phyloP scores from a whole-genome alignment of 2,888 invertebrate species.

The Glaucopsyche alexis region DNA sequence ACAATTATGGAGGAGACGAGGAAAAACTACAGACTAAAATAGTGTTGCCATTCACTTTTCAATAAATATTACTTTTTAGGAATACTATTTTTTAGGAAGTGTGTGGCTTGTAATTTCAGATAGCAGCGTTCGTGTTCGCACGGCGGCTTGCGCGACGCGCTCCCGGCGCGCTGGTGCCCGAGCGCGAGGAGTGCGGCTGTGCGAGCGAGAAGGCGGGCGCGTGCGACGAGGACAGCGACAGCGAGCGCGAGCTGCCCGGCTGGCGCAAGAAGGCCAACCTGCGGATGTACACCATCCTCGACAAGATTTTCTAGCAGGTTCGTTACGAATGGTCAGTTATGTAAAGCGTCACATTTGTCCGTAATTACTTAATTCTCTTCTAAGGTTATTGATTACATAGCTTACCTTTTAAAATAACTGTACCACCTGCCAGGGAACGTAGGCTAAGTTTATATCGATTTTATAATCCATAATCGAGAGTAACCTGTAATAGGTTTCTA shows the following conservation, averaged over 20 bases:
- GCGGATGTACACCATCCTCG: slow-evolving; percentile 74
- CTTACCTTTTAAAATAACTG: no score
- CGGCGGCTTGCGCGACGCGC: slow-evolving; percentile 51
- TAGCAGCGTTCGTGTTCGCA: slow-evolving; percentile 66
- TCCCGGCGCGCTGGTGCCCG: slow-evolving; percentile 35
- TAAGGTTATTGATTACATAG: background rate
- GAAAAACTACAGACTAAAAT: no score
- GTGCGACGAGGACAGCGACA: slow-evolving; percentile 41
- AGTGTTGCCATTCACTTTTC: no score
- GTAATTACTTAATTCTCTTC: background rate
- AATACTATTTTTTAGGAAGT: background rate
- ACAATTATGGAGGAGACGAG: no score
- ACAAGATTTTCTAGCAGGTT: slow-evolving; percentile 78
- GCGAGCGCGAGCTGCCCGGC: slow-evolving; percentile 53
- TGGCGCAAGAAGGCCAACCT: slow-evolving; percentile 72
- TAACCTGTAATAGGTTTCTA: no score
- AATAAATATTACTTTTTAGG: no score
- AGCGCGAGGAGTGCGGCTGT: slow-evolving; percentile 39
- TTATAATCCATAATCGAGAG: no score
- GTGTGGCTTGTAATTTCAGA: slow-evolving; percentile 46
- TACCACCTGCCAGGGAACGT: no score
- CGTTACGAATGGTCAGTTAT: background rate
- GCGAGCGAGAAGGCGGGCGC: slow-evolving; percentile 37
- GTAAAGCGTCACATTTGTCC: background rate
- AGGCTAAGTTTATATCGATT: no score